Evolutionary conservation across 2,888 invertebrate genomes (phyloP), one percentile per base, ranked within the genome.

Genomic region (Seira ritae): DNA sequence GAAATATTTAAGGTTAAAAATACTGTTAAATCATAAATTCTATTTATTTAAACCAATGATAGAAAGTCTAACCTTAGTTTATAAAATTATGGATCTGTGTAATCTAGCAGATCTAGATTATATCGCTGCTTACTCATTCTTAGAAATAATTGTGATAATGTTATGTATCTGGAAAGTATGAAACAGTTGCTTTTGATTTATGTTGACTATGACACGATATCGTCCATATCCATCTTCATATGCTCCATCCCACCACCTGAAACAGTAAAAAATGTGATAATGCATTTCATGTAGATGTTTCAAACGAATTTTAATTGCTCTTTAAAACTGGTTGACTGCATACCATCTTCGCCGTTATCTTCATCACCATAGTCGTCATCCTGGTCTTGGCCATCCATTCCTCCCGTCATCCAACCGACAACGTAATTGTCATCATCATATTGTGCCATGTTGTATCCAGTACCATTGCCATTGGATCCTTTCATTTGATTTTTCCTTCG

Each of bases 331-430:
- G n/a, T n/a, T n/a, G n/a, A n/a, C n/a, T 31, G 17, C 20, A n/a
- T 68, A 77, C 76, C 76, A 20, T 74, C 83, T 23, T 82, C 76
- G 0, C 60, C 72, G 0, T 70, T 60, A 1, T 67, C 15, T 10
- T 46, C 15, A n/a, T 20, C 17, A 10, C 20, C 62, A 22, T 82
- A 74, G 1, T 80, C 74, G 0, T 74, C 79, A 19, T 69, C 68
- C 10, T 76, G 68, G 0, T 79, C 74, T 37, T 76, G 75, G 6
- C 71, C 82, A 20, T 73, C 83, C 31, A 76, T 72, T 42, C 69
- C 60, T 17, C 85, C 85, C 15, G 82, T 83, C 85, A 85, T 85
- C 85, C 85, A 85, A 0, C 85, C 85, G 6, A 82, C 82, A 17
- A 66, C 46, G 37, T 82, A 71, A 31, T 77, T 77, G 2, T 70